phyloP scores from a whole-genome alignment of 2,888 invertebrate genomes.

The Stratiomys singularior region DNA sequence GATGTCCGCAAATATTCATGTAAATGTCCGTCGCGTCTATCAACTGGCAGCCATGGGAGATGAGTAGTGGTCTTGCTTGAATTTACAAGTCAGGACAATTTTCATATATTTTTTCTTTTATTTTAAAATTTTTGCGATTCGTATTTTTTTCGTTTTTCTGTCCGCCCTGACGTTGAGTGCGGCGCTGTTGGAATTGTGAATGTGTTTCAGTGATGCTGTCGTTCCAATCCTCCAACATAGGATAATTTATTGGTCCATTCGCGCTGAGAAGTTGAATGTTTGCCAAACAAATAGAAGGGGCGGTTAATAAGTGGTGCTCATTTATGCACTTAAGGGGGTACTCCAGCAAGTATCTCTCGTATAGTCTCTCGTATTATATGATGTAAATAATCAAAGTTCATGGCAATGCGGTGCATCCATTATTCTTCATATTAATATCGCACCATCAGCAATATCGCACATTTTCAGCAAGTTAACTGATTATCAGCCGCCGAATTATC shows the following conservation, averaged over 20 bases:
- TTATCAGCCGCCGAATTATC: no score
- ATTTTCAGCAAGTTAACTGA: no score
- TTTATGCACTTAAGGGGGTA: no score
- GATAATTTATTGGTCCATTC: slow-evolving; percentile 44
- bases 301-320: slow-evolving; percentile 3
- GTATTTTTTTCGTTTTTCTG: no score
- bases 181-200: background rate
- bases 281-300: slow-evolving; percentile 37
- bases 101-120: slow-evolving; percentile 19
- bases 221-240: slow-evolving; percentile 19
- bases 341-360: no score
- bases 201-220: slow-evolving; percentile 21
- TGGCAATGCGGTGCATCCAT: no score
- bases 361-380: no score
- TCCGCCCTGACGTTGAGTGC: slow-evolving; percentile 8
- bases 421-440: no score
- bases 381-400: no score
- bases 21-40: slow-evolving; percentile 30
- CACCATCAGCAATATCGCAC: no score
- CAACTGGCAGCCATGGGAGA: background rate
- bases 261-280: slow-evolving; percentile 20
- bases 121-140: no score
- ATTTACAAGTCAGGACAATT: slow-evolving; percentile 21
- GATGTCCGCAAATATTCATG: slow-evolving; percentile 24
- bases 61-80: slow-evolving; percentile 27